Base-by-base conservation (phyloP, 2,113 vertebrate genomes). In the Tetrax tetrax region DNA sequence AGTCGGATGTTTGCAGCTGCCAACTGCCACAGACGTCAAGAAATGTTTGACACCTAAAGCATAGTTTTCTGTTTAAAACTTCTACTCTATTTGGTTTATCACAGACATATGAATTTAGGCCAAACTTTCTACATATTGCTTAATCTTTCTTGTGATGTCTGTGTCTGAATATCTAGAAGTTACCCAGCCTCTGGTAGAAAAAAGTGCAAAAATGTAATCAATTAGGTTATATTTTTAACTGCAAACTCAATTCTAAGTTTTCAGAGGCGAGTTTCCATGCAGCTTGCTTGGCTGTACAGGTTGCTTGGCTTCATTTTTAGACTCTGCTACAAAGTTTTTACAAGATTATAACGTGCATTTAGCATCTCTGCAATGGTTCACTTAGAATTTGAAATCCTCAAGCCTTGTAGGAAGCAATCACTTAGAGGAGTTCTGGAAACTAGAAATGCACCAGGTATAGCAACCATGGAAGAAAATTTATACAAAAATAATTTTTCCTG, bases 1-100 rank as follows among this genome's bases (percentile, higher is more conserved):
- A 99, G 99, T 99, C 99, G 98, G 99, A 99, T 99, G 99, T 99
- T 99, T 99, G 99, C 99, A 99, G 98, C 99, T 99, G 99, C 99
- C 98, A 97, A 98, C 99, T 99, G 99, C 98, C 98, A 98, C 98
- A 97, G 98, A 98, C 98, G 96, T 98, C 98, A 95, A 97, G 97
- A 96, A 96, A 79, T 91, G 90, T 96, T 96, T 95, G 91, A 96
- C 90, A 75, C 96, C 92, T 93, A 76, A 95, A 95, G 79, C 75
- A 54, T 80, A 89, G 61, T 48, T 89, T 54, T 84, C 80, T 94
- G 28, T 89, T 92, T 96, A 68, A 96, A 94, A 87, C 70, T 95
- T 80, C 7, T 60, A 35, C 59, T 88, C 81, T 59, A 38, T 93
- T 93, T 33, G 65, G 41, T 96, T 92, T 96, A 53, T 94, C 81